Evolutionary conservation across 2,797 vertebrate species (phyloP).

Genomic region (Pogonophryne albipinna): DNA sequence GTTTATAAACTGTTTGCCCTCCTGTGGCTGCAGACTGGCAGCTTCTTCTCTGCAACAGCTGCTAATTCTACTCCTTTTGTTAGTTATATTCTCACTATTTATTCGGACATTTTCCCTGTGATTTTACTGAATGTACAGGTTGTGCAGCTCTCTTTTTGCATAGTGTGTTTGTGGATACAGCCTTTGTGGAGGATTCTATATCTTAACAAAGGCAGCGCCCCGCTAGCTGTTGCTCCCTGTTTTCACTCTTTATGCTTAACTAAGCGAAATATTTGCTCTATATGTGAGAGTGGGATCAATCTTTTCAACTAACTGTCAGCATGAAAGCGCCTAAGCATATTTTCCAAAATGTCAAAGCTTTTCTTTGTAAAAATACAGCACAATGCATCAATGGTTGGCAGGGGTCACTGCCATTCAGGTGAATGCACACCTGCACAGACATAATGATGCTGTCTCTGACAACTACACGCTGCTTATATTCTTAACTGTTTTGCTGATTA

Average conservation of each 20-base stretch:
- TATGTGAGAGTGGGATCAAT: background rate
- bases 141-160: background rate
- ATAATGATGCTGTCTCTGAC: background rate
- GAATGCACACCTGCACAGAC: slow-evolving; percentile 6
- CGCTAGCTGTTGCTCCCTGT: background rate
- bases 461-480: background rate
- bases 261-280: background rate
- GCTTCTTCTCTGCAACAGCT: background rate
- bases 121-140: background rate
- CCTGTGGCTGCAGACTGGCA: background rate
- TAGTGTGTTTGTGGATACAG: background rate
- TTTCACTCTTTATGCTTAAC: background rate
- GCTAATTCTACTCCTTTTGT: background rate
- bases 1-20: background rate
- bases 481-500: slow-evolving; percentile 4
- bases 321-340: background rate
- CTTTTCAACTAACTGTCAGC: background rate
- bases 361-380: slow-evolving; percentile 2
- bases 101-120: no score
- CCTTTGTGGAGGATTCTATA: no score
- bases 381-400: background rate
- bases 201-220: background rate
- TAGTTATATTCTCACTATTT: background rate
- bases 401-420: background rate
- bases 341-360: slow-evolving; percentile 4